Evolutionary conservation across 2,888 invertebrate species (phyloP).

Genomic region (Erynnis tages): DNA sequence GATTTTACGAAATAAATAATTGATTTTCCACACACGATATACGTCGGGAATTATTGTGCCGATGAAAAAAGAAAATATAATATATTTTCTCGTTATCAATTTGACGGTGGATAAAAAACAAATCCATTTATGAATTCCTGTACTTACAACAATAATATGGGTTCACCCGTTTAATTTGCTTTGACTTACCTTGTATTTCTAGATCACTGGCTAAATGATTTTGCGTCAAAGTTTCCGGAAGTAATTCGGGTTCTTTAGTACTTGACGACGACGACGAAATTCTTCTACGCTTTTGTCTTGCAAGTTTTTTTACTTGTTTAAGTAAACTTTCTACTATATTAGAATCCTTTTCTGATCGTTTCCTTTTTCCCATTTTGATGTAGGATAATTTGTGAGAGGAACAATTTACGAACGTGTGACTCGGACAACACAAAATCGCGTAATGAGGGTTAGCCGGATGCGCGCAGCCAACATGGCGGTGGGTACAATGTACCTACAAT

Average conservation of each 20-base stretch:
- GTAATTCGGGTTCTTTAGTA: background rate
- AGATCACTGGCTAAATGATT: background rate
- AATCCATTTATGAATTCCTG: background rate
- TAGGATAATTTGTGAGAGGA: background rate
- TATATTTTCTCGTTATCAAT: background rate
- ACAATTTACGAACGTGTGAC: conserved; percentile 8
- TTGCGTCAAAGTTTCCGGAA: background rate
- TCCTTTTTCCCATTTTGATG: background rate
- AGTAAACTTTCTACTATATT: background rate
- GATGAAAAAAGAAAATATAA: background rate
- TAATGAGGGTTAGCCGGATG: conserved; percentile 1
- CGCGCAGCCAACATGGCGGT: background rate
- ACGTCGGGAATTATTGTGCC: background rate
- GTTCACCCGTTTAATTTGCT: background rate
- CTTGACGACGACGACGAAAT: background rate
- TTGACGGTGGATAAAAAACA: background rate
- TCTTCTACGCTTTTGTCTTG: background rate
- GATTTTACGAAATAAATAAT: too few relatives aligned
- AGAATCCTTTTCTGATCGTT: background rate
- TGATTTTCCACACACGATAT: too few relatives aligned
- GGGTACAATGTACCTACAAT: background rate
- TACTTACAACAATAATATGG: background rate
- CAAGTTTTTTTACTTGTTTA: background rate
- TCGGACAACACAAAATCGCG: conserved; percentile 11
- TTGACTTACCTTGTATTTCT: conserved; percentile 5